Base-by-base conservation (phyloP, 2,113 vertebrate genomes). In the Nothocercus nigrocapillus region DNA sequence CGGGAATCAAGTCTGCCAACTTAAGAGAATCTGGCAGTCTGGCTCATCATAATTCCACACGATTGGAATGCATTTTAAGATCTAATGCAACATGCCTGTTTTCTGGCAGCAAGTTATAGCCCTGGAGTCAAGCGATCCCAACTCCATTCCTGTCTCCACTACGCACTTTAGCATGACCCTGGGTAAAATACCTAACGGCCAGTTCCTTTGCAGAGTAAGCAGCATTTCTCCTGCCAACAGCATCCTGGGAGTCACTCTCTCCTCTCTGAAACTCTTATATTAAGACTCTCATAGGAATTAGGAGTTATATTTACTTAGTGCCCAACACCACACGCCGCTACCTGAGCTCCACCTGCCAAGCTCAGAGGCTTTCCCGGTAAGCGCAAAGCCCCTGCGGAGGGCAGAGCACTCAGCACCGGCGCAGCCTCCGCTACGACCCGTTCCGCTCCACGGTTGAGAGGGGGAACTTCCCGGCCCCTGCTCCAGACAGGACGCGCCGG, bases 1-100 rank as follows among this genome's bases (percentile, higher is more conserved):
- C 53, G 58, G 59, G 62, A 95, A n/a, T 61, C 91, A 84, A 89
- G 83, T 87, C 95, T 91, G 95, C 95, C 84, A 93, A 73, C 5
- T 89, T 82, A 66, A 66, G 9, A 69, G 21, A 1, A 89, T 49
- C 58, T 82, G 85, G 89, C 90, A 94, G 90, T 95, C 88, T 96
- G 96, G 90, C 95, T 82, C 58, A 70, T 58, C 92, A 93, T 53
- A 95, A 91, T 94, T 93, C 95, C 95, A 96, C 94, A 96, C 68
- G 94, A 94, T 73, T 14, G 62, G 77, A 54, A 94, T 94, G 93
- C 96, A 95, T 96, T 97, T 96, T 93, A 61, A 36, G 94, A 94
- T 87, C 80, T 59, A 45, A 58, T 82, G 77, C 93, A 91, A 96
- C 95, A 96, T 88, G 92, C 82, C 6, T 18, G 10, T 4, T 7